Percentiles rank a stretch among this genome's conserved stretches.
These are phyloP conservation scores for Drosophila leontia DNA, from an alignment of 1,140 invertebrate genomes.

Conservation along the genomic window DNA sequence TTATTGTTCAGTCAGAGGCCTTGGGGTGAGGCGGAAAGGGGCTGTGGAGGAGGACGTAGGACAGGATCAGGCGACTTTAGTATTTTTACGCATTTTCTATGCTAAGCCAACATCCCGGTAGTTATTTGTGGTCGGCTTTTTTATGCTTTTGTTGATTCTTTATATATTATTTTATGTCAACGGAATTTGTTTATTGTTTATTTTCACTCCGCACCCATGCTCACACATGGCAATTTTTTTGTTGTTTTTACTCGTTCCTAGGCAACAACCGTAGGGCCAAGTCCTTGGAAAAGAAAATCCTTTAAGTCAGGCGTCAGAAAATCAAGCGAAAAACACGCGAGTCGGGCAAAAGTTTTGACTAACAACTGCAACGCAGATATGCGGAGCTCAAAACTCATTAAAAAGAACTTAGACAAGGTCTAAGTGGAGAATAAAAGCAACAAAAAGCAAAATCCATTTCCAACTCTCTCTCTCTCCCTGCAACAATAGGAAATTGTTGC, in stretches of 20 bases:
- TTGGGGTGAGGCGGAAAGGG: conserved; percentile 11
- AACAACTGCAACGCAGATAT: conserved; percentile 72
- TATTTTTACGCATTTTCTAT: conserved; percentile 76
- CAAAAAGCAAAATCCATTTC: conserved; percentile 42
- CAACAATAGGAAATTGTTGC: conserved; percentile 66
- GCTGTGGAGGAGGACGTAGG: conserved; percentile 14
- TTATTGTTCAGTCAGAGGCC: conserved; percentile 59
- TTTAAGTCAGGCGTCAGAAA: conserved; percentile 44
- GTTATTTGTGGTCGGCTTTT: conserved; percentile 68
- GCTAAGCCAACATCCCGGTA: conserved; percentile 72
- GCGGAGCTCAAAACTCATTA: conserved; percentile 54
- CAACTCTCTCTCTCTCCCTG: conserved; percentile 47
- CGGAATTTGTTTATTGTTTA: conserved; percentile 63
- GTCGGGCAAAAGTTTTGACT: conserved; percentile 38
- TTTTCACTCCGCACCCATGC: conserved; percentile 9
- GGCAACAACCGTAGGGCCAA: conserved; percentile 27
- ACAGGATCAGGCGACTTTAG: conserved; percentile 31
- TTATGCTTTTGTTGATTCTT: conserved; percentile 71
- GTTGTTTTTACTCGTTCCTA: conserved; percentile 22
- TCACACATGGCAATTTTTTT: conserved; percentile 33
- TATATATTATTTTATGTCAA: conserved; percentile 59
- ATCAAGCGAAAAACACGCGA: conserved; percentile 39
- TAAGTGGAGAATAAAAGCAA: conserved; percentile 35
- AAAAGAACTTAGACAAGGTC: conserved; percentile 67
- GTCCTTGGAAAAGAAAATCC: conserved; percentile 36